phyloP scores from a whole-genome alignment of 1,140 invertebrate species.

The Cydia splendana region DNA sequence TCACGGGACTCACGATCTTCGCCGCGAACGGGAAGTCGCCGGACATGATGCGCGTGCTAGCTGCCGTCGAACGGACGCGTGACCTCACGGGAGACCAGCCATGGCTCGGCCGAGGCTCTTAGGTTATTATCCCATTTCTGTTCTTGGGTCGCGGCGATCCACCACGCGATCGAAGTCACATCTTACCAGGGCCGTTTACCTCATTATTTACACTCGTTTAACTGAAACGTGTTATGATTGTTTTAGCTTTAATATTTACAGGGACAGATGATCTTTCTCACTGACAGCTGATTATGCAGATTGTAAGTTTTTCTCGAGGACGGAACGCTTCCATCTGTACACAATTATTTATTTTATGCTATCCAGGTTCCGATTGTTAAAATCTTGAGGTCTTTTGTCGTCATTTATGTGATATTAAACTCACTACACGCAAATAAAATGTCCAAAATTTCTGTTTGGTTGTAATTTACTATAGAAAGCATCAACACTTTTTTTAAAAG shows the following conservation, averaged over 20 bases:
- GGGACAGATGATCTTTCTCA: conserved; percentile 80
- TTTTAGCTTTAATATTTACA: conserved; percentile 80
- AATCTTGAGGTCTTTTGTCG: conserved; percentile 59
- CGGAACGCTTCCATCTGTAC: conserved; percentile 74
- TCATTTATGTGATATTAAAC: conserved; percentile 70
- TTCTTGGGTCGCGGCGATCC: conserved; percentile 50
- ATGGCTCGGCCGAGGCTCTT: conserved; percentile 61
- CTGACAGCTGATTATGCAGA: conserved; percentile 81
- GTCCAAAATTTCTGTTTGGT: conserved; percentile 76
- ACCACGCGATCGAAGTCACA: conserved; percentile 56
- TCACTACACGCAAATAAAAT: conserved; percentile 69
- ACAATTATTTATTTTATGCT: conserved; percentile 60
- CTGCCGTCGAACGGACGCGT: conserved; percentile 51
- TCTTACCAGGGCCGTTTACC: conserved; percentile 57
- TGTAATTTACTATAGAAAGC: conserved; percentile 79
- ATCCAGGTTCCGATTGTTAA: conserved; percentile 49
- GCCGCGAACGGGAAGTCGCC: conserved; percentile 66
- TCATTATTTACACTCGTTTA: conserved; percentile 61
- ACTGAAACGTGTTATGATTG: conserved; percentile 73
- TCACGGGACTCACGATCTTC: conserved; percentile 70
- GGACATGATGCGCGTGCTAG: conserved; percentile 64
- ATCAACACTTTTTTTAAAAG: conserved; percentile 79
- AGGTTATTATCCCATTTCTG: conserved; percentile 80
- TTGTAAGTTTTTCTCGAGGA: conserved; percentile 78
- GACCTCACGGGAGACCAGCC: conserved; percentile 65